These are phyloP conservation scores for Zhengitettix transpicula DNA, from an alignment of 2,888 invertebrate genomes.

Conservation along the genomic window DNA sequence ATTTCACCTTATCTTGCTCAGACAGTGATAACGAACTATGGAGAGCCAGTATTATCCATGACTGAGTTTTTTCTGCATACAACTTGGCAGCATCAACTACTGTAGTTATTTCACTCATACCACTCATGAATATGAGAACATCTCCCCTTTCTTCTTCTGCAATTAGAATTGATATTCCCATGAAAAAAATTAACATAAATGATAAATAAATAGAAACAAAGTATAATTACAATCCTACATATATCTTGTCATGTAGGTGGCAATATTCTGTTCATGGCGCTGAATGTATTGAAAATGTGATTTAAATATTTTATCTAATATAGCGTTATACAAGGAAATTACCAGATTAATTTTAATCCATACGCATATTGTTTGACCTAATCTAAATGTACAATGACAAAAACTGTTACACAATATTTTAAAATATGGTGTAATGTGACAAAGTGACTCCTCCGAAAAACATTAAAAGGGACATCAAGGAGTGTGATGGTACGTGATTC, in stretches of 20 bases:
- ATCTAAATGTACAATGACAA: too few species aligned
- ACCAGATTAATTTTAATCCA: too few species aligned
- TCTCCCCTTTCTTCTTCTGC: slow-evolving; percentile 75
- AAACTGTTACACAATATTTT: too few species aligned
- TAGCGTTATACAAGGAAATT: too few species aligned
- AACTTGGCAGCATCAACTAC: slow-evolving; percentile 73
- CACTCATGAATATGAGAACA: slow-evolving; percentile 85
- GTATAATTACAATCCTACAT: background rate
- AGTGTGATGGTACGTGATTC: too few species aligned
- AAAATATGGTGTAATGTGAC: too few species aligned
- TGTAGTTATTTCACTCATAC: slow-evolving; percentile 79
- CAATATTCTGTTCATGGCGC: too few species aligned
- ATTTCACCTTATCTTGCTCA: slow-evolving; percentile 81
- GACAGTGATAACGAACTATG: slow-evolving; percentile 84
- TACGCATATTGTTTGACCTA: too few species aligned
- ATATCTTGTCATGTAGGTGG: background rate
- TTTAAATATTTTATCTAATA: too few species aligned
- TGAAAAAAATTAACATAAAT: slow-evolving; percentile 4
- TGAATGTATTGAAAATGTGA: too few species aligned
- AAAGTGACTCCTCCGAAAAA: too few species aligned
- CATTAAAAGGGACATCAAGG: too few species aligned
- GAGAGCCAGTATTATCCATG: slow-evolving; percentile 85
- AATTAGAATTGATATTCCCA: slow-evolving; percentile 13
- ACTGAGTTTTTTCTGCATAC: slow-evolving; percentile 55
- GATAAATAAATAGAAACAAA: background rate